Conservation (phyloP, 1,140 invertebrate genomes). For the Dermatophagoides farinae region DNA sequence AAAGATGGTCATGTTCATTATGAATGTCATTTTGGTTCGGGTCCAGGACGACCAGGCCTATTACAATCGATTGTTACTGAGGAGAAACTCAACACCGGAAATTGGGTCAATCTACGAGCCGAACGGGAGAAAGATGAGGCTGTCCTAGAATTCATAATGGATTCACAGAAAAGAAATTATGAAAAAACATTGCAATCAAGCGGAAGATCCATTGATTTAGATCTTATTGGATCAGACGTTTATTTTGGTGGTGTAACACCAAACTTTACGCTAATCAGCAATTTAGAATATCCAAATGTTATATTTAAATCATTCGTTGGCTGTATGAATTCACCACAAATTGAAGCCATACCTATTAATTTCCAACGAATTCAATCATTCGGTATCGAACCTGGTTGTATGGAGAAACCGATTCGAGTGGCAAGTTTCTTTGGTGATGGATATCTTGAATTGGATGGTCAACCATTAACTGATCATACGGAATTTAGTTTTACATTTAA, state of each 20-base stretch:
- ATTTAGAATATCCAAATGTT: constrained; percentile 21
- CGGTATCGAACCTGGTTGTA: constrained; percentile 53
- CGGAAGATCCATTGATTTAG: constrained; percentile 38
- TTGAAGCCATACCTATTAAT: constrained; percentile 45
- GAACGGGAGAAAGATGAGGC: constrained; percentile 21
- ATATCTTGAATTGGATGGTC: constrained; percentile 47
- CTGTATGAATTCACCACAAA: constrained; percentile 53
- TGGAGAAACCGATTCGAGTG: constrained; percentile 36
- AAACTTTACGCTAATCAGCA: constrained; percentile 28
- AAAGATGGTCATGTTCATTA: constrained; percentile 13
- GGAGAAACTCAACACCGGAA: constrained; percentile 55
- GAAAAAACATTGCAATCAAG: constrained; percentile 30
- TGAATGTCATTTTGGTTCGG: constrained; percentile 35
- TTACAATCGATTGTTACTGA: constrained; percentile 34
- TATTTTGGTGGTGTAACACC: constrained; percentile 63
- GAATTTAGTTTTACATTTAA: constrained; percentile 53
- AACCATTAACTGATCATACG: constrained; percentile 35
- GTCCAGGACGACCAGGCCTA: neutral
- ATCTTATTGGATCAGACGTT: constrained; percentile 24
- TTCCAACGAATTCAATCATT: constrained; percentile 41
- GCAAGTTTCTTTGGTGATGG: constrained; percentile 56
- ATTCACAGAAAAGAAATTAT: constrained; percentile 40
- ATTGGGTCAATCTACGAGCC: constrained; percentile 52
- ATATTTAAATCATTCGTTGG: constrained; percentile 44
- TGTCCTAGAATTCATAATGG: constrained; percentile 33